Evolutionary conservation across 2,797 vertebrate genomes (phyloP).

Genomic region (Falco rusticolus): DNA sequence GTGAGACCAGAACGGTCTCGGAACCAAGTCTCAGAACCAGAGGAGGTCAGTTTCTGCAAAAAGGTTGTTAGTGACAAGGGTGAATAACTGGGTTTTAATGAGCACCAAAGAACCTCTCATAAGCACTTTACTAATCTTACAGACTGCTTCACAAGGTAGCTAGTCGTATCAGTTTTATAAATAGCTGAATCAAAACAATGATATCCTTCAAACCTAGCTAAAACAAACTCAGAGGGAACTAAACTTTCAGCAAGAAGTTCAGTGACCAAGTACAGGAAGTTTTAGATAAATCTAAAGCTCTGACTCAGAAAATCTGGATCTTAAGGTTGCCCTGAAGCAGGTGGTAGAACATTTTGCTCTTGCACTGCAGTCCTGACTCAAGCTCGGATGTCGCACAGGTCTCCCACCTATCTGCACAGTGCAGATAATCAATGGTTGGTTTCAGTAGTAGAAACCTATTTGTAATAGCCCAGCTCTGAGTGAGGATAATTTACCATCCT

Average conservation of each 20-base stretch:
- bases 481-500: slow-evolving; percentile 4
- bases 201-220: background rate
- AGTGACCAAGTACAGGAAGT: background rate
- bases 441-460: background rate
- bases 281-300: background rate
- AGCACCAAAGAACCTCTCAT: background rate
- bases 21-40: background rate
- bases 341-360: background rate
- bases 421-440: background rate
- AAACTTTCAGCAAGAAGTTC: background rate
- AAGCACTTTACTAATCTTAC: background rate
- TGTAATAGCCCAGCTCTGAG: background rate
- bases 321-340: background rate
- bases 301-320: background rate
- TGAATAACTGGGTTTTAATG: background rate
- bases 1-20: background rate
- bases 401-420: background rate
- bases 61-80: background rate
- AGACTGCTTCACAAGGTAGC: background rate
- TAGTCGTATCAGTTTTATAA: background rate
- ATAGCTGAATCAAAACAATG: background rate
- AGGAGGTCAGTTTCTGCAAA: slow-evolving; percentile 2
- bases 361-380: background rate
- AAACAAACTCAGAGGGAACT: background rate
- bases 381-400: background rate